These are phyloP conservation scores for Watsonalla binaria DNA, from an alignment of 2,888 invertebrate species.

Conservation along the genomic window DNA sequence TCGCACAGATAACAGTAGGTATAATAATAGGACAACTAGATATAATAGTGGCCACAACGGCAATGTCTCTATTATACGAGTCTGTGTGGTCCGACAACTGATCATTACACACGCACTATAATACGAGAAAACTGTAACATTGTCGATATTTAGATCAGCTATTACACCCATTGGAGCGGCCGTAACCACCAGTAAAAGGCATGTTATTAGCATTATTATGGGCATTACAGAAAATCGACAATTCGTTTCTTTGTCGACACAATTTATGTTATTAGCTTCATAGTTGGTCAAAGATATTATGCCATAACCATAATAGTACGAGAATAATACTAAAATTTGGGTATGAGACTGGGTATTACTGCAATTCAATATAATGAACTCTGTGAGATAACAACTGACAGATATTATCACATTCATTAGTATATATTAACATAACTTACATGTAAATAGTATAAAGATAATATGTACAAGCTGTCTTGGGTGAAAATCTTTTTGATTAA, in stretches of 20 bases:
- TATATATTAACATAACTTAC: constrained; percentile 28
- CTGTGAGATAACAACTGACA: constrained; percentile 22
- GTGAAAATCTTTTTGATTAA: constrained; percentile 15
- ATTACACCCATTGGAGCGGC: constrained; percentile 57
- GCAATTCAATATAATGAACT: constrained; percentile 23
- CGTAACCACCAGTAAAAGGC: constrained; percentile 65
- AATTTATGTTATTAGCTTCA: constrained; percentile 27
- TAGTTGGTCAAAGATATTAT: constrained; percentile 10
- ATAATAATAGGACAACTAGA: constrained; percentile 42
- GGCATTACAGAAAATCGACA: constrained; percentile 56
- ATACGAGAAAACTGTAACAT: constrained; percentile 60
- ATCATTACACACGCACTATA: constrained; percentile 49
- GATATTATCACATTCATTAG: constrained; percentile 31
- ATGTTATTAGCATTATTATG: constrained; percentile 64
- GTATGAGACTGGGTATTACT: constrained; percentile 22
- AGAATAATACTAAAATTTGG: constrained; percentile 25
- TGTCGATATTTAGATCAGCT: constrained; percentile 65
- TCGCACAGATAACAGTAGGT: constrained; percentile 32
- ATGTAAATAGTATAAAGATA: constrained; percentile 14
- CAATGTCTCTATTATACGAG: constrained; percentile 67
- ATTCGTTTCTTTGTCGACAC: constrained; percentile 48
- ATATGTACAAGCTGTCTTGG: constrained; percentile 16
- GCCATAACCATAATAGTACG: constrained; percentile 8
- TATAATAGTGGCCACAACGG: constrained; percentile 53
- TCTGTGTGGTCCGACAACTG: constrained; percentile 66